Evolutionary conservation across 2,113 vertebrate genomes (phyloP), one percentile per base, ranked within the genome.

Genomic region (Urocitellus parryii): DNA sequence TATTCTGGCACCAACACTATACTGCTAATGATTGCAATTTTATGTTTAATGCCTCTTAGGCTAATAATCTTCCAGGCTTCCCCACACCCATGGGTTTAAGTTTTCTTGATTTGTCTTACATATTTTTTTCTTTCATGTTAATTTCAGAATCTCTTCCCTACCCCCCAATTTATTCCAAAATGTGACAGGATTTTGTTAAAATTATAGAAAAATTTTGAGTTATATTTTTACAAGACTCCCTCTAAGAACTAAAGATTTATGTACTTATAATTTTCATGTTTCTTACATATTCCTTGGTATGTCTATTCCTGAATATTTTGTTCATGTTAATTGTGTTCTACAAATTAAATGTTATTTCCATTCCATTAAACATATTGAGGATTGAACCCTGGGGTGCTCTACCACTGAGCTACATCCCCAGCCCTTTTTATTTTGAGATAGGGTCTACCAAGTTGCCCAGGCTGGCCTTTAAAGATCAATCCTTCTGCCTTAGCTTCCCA

Each of bases 61-160:
- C 20, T 37, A 68, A 73, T 85, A 68, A 63, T 16, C 34, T 65
- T 61, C 48, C 51, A 74, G 37, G 29, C 11, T 53, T 37, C 45
- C 9, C 37, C 0, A 81, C 29, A 34, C 5, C 8, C 2, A 51
- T 9, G 45, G 45, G 56, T 94, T 77, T 72, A 68, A 91, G 34
- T 45, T 56, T 85, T 93, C 20, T 51, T 70, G 14, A 79, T 17
- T 70, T 85, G 84, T 63, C 11, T 27, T 82, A 70, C 17, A 45
- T 93, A 25, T 27, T 70, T 68, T 79, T 51, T 72, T 83, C 37
- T 95, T 92, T 65, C 85, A 80, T 70, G 86, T 82, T 89, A 88
- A 95, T 14, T 34, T 78, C 67, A 63, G 34, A 86, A 81, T 42
- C 10, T 1, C 22, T 72, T 72, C 77, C 18, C 1, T 12, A 51